Evolutionary conservation across 1,140 invertebrate genomes (phyloP).

Genomic region (Neelides sp.): DNA sequence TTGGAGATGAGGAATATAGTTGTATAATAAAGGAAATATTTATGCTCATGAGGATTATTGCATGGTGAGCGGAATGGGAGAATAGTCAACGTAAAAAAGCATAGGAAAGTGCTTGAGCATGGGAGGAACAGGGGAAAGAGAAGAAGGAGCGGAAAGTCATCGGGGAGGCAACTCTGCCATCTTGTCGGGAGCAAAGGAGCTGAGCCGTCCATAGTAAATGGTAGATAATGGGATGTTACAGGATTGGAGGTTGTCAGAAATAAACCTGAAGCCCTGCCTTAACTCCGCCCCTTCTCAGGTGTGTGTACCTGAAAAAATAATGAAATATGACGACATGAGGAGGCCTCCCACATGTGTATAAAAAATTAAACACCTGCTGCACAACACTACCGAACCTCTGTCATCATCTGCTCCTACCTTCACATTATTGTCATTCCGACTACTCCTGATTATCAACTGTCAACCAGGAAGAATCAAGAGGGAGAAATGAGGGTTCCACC

Average conservation of each 20-base stretch:
- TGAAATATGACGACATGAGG: slow-evolving; percentile 22
- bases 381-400: slow-evolving; percentile 13
- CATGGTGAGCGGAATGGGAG: too few relatives aligned
- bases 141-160: too few relatives aligned
- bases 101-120: too few relatives aligned
- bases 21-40: too few relatives aligned
- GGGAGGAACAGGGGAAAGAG: too few relatives aligned
- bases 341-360: slow-evolving; percentile 23
- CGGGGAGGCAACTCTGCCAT: slow-evolving; percentile 1
- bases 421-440: slow-evolving; percentile 11
- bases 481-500: too few relatives aligned
- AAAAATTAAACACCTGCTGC: slow-evolving; percentile 27
- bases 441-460: slow-evolving; percentile 18
- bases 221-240: slow-evolving; percentile 20
- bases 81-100: too few relatives aligned
- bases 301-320: too few relatives aligned
- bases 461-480: too few relatives aligned
- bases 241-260: slow-evolving; percentile 24
- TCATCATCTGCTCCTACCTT: slow-evolving; percentile 9
- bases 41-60: too few relatives aligned
- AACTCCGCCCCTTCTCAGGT: slow-evolving; percentile 21
- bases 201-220: slow-evolving; percentile 12
- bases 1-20: too few relatives aligned
- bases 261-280: slow-evolving; percentile 13
- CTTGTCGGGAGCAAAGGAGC: neutral